Conservation (phyloP, 2,797 vertebrate species). For the Danio kyathit region DNA sequence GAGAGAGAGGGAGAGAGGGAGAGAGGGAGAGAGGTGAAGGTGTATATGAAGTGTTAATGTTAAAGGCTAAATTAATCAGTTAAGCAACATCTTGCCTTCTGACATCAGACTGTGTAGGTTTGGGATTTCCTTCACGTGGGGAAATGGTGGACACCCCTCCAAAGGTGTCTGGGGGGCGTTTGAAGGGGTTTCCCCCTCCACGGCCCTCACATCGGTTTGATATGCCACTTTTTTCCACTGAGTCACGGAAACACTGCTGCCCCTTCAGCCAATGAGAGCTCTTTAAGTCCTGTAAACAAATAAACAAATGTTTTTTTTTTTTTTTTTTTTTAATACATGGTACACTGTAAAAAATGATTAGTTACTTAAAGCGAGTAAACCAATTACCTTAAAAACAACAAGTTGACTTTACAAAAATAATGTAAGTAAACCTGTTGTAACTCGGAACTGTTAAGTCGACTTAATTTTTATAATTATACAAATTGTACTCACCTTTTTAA, state of each 20-base stretch:
- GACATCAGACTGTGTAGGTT: constrained; percentile 72
- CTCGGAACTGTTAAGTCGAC: too few species aligned
- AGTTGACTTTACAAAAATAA: too few species aligned
- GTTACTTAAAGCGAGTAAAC: too few species aligned
- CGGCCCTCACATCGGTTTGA: constrained; percentile 50
- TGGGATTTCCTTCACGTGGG: constrained; percentile 72
- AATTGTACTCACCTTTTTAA: too few species aligned
- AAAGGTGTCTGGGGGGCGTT: background rate
- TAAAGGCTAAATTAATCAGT: constrained; percentile 59
- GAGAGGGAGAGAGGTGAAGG: background rate
- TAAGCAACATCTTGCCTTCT: constrained; percentile 58
- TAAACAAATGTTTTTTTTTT: too few species aligned
- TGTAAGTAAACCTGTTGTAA: too few species aligned
- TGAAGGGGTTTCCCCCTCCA: constrained; percentile 39
- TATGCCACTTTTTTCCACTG: constrained; percentile 49
- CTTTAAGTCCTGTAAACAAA: background rate
- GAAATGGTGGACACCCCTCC: background rate
- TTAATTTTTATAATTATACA: too few species aligned
- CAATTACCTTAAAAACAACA: too few species aligned
- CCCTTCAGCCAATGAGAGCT: background rate
- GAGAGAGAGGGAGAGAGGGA: background rate
- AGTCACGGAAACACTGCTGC: constrained; percentile 43
- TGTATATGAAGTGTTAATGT: background rate
- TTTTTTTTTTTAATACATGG: too few species aligned
- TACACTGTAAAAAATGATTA: too few species aligned